Conservation (phyloP, 2,888 invertebrate genomes). For the Drosophila emarginata region DNA sequence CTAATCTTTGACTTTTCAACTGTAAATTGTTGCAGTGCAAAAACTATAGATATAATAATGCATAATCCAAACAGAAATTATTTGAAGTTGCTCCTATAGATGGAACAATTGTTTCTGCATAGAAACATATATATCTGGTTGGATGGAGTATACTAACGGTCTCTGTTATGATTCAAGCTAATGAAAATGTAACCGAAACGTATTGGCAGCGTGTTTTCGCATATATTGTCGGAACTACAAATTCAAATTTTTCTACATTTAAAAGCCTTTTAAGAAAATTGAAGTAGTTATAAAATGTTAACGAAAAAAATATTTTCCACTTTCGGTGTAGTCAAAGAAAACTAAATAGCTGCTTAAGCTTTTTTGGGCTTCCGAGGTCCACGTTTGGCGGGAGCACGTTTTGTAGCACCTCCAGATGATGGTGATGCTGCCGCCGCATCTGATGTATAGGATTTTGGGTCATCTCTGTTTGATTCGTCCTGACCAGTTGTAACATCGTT, state of each 20-base stretch:
- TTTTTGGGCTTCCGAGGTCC: conserved; percentile 73
- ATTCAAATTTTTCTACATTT: not conserved
- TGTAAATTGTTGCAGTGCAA: not conserved
- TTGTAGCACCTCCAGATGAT: not conserved
- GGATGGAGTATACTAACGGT: not conserved
- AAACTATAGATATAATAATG: not conserved
- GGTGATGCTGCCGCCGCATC: not conserved
- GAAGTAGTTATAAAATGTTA: not conserved
- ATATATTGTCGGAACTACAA: not conserved
- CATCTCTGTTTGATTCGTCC: conserved; percentile 19
- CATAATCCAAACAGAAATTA: not conserved
- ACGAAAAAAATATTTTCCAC: not conserved
- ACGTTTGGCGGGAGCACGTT: conserved; percentile 34
- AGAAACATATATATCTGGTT: not conserved
- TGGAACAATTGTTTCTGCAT: not conserved
- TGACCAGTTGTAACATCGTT: conserved; percentile 13
- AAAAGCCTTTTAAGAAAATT: not conserved
- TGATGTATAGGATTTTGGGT: not conserved
- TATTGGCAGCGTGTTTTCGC: not conserved
- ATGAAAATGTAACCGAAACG: not conserved
- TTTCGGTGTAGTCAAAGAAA: conserved; percentile 19
- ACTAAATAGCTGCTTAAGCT: conserved; percentile 12
- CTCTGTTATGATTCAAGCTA: not conserved
- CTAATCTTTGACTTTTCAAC: not conserved
- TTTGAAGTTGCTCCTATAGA: not conserved